Conservation (phyloP, 2,888 invertebrate genomes). For the Uropetala carovei region DNA sequence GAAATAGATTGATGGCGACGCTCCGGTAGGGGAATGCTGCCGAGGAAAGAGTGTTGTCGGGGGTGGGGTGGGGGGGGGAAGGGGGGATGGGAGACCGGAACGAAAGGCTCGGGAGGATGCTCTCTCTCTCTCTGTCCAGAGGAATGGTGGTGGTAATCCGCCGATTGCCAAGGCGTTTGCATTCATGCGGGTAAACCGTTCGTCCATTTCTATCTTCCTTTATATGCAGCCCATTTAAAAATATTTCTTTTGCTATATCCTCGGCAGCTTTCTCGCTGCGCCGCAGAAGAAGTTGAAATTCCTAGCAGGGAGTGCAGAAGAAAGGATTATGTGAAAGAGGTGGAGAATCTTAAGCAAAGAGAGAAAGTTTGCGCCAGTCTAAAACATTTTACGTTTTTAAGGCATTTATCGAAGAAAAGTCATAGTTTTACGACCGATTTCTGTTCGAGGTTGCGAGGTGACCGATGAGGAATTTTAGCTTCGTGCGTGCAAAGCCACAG, state of each 20-base stretch:
- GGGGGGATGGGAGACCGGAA: background rate
- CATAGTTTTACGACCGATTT: too few relatives aligned
- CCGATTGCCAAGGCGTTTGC: constrained; percentile 2
- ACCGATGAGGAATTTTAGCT: too few relatives aligned
- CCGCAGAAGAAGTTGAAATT: background rate
- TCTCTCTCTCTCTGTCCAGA: too few relatives aligned
- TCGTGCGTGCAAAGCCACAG: too few relatives aligned
- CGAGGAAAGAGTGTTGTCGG: background rate
- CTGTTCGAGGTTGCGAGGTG: too few relatives aligned
- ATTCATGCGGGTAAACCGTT: background rate
- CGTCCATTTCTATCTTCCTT: background rate
- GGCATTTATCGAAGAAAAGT: too few relatives aligned
- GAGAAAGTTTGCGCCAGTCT: background rate
- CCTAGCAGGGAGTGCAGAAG: background rate
- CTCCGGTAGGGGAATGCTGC: background rate
- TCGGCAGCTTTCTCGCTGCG: background rate
- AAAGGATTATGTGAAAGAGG: background rate
- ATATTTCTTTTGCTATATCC: background rate
- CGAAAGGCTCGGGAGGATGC: too few relatives aligned
- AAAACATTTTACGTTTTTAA: too few relatives aligned
- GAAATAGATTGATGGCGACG: constrained; percentile 43
- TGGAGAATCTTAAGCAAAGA: background rate
- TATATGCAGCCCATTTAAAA: background rate
- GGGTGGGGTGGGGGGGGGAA: background rate
- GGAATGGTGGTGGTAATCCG: background rate